These are phyloP conservation scores for Diplazon laetatorius DNA, from an alignment of 2,888 invertebrate species.

Conservation along the genomic window DNA sequence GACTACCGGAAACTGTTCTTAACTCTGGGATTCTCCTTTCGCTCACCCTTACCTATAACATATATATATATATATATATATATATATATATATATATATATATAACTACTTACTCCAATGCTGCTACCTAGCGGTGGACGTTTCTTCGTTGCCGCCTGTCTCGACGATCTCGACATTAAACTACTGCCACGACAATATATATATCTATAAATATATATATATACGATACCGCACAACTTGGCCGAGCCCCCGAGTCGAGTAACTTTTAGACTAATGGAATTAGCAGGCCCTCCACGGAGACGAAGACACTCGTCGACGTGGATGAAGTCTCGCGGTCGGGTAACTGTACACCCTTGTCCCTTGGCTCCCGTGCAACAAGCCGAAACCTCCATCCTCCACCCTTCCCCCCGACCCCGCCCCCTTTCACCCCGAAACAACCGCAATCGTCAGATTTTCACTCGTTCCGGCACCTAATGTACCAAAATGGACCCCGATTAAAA, in stretches of 20 bases:
- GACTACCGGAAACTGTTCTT: slow-evolving; percentile 62
- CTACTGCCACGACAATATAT: slow-evolving; percentile 25
- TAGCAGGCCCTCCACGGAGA: slow-evolving; percentile 68
- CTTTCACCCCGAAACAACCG: no score
- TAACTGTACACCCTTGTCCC: slow-evolving; percentile 36
- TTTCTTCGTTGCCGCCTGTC: slow-evolving; percentile 34
- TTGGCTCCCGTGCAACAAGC: slow-evolving; percentile 46
- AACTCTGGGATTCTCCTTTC: slow-evolving; percentile 42
- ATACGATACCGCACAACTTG: slow-evolving; percentile 14
- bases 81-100: no score
- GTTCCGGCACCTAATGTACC: slow-evolving; percentile 7
- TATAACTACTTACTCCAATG: slow-evolving; percentile 16
- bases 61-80: no score
- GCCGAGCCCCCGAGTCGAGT: slow-evolving; percentile 52
- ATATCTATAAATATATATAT: slow-evolving; percentile 17
- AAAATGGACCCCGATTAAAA: background rate
- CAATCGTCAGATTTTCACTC: slow-evolving; percentile 55
- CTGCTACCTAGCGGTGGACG: slow-evolving; percentile 30
- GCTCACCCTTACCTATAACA: slow-evolving; percentile 27
- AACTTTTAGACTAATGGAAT: slow-evolving; percentile 74
- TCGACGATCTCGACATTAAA: slow-evolving; percentile 56
- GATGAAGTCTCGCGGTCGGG: slow-evolving; percentile 48
- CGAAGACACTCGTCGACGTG: slow-evolving; percentile 56
- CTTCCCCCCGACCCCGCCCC: no score
- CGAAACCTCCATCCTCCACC: slow-evolving; percentile 18